These are phyloP conservation scores for Girardinichthys multiradiatus DNA, from an alignment of 2,113 vertebrate species.

Conservation along the genomic window DNA sequence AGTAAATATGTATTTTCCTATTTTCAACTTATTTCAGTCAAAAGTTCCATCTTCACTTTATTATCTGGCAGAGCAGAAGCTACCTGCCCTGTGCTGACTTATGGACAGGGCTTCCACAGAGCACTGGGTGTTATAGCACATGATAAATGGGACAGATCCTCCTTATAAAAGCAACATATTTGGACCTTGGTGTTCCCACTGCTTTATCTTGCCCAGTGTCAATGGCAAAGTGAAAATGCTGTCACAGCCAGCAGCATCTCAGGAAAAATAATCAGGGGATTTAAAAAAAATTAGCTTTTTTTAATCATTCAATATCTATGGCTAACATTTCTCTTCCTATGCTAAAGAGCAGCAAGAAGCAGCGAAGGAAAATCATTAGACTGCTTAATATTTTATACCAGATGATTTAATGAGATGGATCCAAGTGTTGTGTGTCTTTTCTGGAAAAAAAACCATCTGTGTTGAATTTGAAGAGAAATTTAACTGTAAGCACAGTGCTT, in stretches of 20 bases:
- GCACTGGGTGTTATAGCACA: conserved; percentile 42
- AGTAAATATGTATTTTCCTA: not conserved
- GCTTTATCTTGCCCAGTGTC: conserved; percentile 65
- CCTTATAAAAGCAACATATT: conserved; percentile 65
- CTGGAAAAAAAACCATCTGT: not conserved
- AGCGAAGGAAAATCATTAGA: conserved; percentile 20
- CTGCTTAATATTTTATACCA: conserved; percentile 45
- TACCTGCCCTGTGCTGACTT: conserved; percentile 48
- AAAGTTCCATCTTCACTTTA: conserved; percentile 21
- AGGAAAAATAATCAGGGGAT: conserved; percentile 59
- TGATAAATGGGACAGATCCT: conserved; percentile 66
- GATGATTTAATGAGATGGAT: conserved; percentile 32
- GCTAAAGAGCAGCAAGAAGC: conserved; percentile 1
- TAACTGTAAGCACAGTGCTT: not conserved
- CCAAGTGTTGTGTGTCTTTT: conserved; percentile 14
- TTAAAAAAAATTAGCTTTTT: conserved; percentile 10
- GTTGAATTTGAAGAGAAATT: not conserved
- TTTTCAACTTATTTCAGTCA: not conserved
- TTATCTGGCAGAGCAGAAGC: conserved; percentile 29
- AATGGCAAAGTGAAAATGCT: conserved; percentile 63
- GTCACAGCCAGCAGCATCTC: conserved; percentile 60
- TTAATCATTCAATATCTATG: conserved; percentile 38
- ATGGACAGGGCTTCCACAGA: conserved; percentile 54
- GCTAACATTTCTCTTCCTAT: conserved; percentile 12
- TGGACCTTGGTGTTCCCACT: conserved; percentile 59